Base-by-base conservation (phyloP, 2,797 vertebrate genomes). In the Catharus ustulatus region DNA sequence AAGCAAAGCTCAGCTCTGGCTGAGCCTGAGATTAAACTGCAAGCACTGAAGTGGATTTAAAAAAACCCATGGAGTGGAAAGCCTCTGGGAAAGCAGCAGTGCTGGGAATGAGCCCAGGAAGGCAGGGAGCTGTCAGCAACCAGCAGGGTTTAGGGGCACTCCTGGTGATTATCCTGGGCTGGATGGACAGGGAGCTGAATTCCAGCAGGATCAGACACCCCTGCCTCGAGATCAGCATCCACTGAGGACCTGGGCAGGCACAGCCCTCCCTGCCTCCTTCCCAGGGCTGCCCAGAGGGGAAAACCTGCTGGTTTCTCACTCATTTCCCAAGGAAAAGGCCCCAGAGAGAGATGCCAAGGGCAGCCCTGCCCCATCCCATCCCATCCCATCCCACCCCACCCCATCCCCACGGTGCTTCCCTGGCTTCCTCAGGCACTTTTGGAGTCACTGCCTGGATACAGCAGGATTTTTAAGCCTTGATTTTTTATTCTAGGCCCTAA, bases 211-310 rank as follows among this genome's bases (percentile, higher is more conserved):
- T 36, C 4, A 5, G 48, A 63, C 52, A 12, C 1, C 48, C 61
- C 54, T 27, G 79, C 79, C 58, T 36, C 0, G 2, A 11, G 27
- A 52, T 11, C 38, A 18, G 46, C 0, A 1, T 30, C 36, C 42
- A 23, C 64, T 18, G 48, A 48, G 75, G 3, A 15, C 1, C 0
- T 7, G 40, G 61, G 40, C 49, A 17, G 45, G 20, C 27, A 23
- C 0, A 1, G 55, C 64, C 86, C 59, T 13, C 26, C 26, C 24
- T 16, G 38, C 57, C 61, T 55, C 87, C 54, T 27, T 27, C 57
- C 72, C 20, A 58, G 38, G 27, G 8, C 43, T 52, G 63, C 76
- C 67, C 71, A 26, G 54, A 38, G 83, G 32, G 36, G 26, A 38
- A 34, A 95, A 71, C 19, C 48, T 5, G 3, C 48, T 12, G 43